These are phyloP conservation scores for Caenorhabditis remanei DNA, from an alignment of 1,140 invertebrate species.

Conservation along the genomic window DNA sequence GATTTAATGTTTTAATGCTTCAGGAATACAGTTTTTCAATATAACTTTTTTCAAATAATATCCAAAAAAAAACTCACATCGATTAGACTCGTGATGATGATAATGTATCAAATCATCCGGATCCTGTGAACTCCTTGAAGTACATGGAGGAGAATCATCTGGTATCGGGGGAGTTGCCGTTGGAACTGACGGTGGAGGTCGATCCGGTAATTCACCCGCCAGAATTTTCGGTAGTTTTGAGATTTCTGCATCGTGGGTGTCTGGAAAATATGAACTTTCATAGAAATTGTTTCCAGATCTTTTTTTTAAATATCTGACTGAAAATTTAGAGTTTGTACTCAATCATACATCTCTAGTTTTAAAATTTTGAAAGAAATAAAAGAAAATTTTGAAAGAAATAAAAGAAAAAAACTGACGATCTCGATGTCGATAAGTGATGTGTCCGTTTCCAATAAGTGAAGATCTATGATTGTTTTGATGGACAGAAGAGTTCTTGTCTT, in stretches of 20 bases:
- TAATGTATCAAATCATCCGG: constrained; percentile 28
- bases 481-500: constrained; percentile 31
- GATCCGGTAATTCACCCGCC: constrained; percentile 43
- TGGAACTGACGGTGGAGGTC: constrained; percentile 49
- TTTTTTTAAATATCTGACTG: no score
- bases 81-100: constrained; percentile 45
- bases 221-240: constrained; percentile 40
- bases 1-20: no score
- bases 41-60: background rate
- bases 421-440: constrained; percentile 47
- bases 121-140: constrained; percentile 49
- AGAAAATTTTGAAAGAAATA: background rate
- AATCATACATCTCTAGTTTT: no score
- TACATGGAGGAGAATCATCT: constrained; percentile 52
- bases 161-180: constrained; percentile 47
- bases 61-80: constrained; percentile 3
- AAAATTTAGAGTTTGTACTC: no score
- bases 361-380: background rate
- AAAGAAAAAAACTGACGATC: constrained; percentile 39
- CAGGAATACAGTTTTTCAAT: no score
- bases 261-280: background rate
- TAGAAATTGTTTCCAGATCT: background rate
- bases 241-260: constrained; percentile 22
- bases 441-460: constrained; percentile 57
- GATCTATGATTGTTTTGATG: constrained; percentile 39